Evolutionary conservation across 2,888 invertebrate genomes (phyloP).

Genomic region (Uloborus plumipes): DNA sequence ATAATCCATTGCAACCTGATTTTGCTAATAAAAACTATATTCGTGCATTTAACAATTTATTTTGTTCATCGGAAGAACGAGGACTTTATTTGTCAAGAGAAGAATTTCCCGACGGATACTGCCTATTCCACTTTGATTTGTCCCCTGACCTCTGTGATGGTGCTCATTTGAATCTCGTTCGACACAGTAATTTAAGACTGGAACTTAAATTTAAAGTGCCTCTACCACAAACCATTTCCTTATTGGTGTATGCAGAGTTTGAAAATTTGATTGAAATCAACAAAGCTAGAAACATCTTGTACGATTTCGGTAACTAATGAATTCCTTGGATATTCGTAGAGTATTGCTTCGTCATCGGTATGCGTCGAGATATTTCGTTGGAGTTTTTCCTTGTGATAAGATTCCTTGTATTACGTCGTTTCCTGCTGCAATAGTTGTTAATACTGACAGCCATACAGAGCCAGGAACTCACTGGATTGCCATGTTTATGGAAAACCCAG

Average conservation of each 20-base stretch:
- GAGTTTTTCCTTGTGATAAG: constrained; percentile 10
- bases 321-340: constrained; percentile 9
- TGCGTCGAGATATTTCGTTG: neutral
- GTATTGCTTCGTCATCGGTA: neutral
- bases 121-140: constrained; percentile 68
- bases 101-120: constrained; percentile 59
- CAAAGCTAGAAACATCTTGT: constrained; percentile 13
- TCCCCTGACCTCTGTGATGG: constrained; percentile 66
- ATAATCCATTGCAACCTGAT: constrained; percentile 38
- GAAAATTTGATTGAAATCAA: constrained; percentile 68
- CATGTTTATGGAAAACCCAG: constrained; percentile 5
- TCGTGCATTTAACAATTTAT: constrained; percentile 68
- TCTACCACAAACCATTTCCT: constrained; percentile 66
- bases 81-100: constrained; percentile 64
- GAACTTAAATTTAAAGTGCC: constrained; percentile 67
- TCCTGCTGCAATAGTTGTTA: constrained; percentile 17
- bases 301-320: constrained; percentile 37
- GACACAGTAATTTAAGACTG: constrained; percentile 67
- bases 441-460: neutral
- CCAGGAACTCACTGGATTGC: constrained; percentile 34
- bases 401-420: constrained; percentile 1
- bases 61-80: constrained; percentile 65
- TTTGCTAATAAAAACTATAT: constrained; percentile 45
- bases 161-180: constrained; percentile 45
- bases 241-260: constrained; percentile 68